phyloP scores from a whole-genome alignment of 1,140 invertebrate species.

The Leptopilina clavipes region DNA sequence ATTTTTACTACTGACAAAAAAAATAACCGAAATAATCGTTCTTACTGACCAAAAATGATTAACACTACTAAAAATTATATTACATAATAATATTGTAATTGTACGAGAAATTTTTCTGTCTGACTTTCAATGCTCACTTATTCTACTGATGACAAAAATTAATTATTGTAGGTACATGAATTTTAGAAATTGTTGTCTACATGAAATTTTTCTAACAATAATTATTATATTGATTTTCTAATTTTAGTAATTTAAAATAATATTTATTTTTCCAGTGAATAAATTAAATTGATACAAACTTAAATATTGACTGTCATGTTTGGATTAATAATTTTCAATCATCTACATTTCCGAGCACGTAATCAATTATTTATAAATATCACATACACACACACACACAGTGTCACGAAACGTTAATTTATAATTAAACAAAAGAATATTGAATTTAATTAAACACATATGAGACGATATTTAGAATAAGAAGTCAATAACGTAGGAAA shows the following conservation, averaged over 20 bases:
- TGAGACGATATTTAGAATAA: background rate
- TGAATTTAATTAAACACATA: background rate
- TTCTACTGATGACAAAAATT: too few species aligned
- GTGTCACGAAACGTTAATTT: background rate
- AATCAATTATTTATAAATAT: conserved; percentile 14
- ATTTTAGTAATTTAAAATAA: background rate
- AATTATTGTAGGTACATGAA: too few species aligned
- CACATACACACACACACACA: background rate
- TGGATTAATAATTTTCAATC: background rate
- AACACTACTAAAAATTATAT: too few species aligned
- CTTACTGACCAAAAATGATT: too few species aligned
- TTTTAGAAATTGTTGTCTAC: too few species aligned
- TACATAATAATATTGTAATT: too few species aligned
- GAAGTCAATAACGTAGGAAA: too few species aligned
- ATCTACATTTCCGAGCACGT: conserved; percentile 2
- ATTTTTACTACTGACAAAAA: too few species aligned
- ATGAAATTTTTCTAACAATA: too few species aligned
- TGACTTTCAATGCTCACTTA: too few species aligned
- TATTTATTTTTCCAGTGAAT: background rate
- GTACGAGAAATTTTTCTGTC: too few species aligned
- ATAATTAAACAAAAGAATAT: background rate
- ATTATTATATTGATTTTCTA: background rate
- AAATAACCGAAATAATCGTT: too few species aligned
- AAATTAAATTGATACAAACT: background rate
- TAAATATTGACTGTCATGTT: background rate